A percentile compares a stretch with the other conserved stretches of the same genome.
Conservation (phyloP, 2,888 invertebrate species). For the Tetranychus truncatus region DNA sequence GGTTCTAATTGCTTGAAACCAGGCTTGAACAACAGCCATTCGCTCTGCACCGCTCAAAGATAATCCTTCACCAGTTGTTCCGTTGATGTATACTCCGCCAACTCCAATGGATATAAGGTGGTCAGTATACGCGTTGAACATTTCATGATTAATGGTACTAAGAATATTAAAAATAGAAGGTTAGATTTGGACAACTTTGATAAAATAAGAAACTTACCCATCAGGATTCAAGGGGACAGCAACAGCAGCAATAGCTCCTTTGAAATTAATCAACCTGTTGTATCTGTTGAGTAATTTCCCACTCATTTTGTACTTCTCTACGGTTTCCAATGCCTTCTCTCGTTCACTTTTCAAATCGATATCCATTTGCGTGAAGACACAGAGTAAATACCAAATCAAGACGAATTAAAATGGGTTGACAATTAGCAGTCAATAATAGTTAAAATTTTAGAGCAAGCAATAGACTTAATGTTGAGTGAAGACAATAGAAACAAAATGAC, state of each 20-base stretch:
- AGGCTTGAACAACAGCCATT: constrained; percentile 44
- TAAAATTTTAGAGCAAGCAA: no score
- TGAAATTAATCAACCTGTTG: constrained; percentile 31
- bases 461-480: no score
- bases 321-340: background rate
- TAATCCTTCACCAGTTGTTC: constrained; percentile 58
- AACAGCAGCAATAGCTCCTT: constrained; percentile 50
- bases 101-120: constrained; percentile 45
- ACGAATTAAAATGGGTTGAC: no score
- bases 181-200: background rate
- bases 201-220: constrained; percentile 33
- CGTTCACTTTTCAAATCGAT: background rate
- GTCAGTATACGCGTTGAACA: constrained; percentile 46
- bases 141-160: constrained; percentile 37
- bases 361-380: background rate
- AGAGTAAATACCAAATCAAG: no score
- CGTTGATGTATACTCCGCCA: constrained; percentile 49
- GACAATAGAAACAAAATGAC: no score
- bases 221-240: constrained; percentile 49
- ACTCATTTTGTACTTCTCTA: background rate
- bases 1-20: constrained; percentile 39
- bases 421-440: no score
- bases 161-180: constrained; percentile 23
- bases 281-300: background rate
- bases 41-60: constrained; percentile 47